Evolutionary conservation across 2,888 invertebrate species (phyloP), one percentile per base, ranked within the genome.

Genomic region (Phyllotreta cruciferae): DNA sequence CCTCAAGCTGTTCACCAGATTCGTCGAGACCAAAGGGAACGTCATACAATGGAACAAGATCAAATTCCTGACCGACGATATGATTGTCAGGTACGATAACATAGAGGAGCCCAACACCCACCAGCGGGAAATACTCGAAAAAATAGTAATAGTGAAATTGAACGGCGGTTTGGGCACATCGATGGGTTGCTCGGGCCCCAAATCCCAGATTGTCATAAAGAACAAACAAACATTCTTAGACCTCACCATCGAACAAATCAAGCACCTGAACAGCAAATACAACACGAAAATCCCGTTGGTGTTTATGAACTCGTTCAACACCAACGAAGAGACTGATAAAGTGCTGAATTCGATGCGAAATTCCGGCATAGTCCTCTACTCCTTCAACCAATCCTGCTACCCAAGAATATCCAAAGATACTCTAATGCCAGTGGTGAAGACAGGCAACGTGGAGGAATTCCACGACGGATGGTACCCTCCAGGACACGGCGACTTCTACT

Each of bases 221-320:
- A 94, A 93, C 74, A 95, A 96, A 70, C 85, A 96, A 44, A 96
- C 96, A 0, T 97, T 97, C 81, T 84, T 97, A 73, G 97, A 97
- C 83, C 84, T 97, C 58, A 97, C 96, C 14, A 95, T 97, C 55
- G 97, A 97, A 79, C 97, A 97, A 83, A 96, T 98, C 78, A 96
- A 92, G 90, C 89, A 92, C 75, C 82, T 94, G 36, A 99, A 99
- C 83, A 95, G 93, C 83, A 92, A 88, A 0, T 99, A 97, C 83
- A 91, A 92, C 77, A 91, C 93, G 66, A 93, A 95, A 83, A 98
- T 99, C 8, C 98, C 99, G 0, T 83, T 99, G 52, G 96, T 99
- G 39, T 85, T 99, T 68, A 99, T 99, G 99, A 97, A 99, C 83
- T 98, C 98, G 0, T 99, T 99, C 85, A 99, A 99, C 83, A 99